These are phyloP conservation scores for Hydrolagus colliei DNA, from an alignment of 2,797 vertebrate species.

Conservation along the genomic window DNA sequence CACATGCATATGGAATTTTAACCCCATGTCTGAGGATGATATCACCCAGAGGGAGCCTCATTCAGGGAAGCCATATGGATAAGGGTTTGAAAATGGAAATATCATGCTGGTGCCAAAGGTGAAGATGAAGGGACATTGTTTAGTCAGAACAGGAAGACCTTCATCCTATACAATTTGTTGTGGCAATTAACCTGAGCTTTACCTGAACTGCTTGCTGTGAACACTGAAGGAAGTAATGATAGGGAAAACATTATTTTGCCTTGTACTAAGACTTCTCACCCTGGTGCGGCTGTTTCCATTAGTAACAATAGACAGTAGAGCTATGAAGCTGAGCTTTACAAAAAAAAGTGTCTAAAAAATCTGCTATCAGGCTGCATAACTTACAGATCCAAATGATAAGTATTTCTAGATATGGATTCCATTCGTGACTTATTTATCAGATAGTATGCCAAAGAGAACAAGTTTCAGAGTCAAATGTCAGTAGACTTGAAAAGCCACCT, in stretches of 20 bases:
- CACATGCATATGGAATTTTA: too few relatives aligned
- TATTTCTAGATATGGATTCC: not conserved
- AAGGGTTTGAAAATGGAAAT: not conserved
- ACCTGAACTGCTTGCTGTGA: not conserved
- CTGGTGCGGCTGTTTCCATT: not conserved
- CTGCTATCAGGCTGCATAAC: conserved; percentile 11
- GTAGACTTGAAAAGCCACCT: not conserved
- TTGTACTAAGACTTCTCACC: not conserved
- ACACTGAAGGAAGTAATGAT: not conserved
- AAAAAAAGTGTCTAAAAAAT: not conserved
- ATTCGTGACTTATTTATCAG: not conserved
- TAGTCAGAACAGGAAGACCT: not conserved
- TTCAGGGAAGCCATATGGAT: not conserved
- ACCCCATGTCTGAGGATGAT: too few relatives aligned
- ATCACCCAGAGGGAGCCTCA: too few relatives aligned
- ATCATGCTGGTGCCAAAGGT: not conserved
- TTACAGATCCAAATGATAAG: not conserved
- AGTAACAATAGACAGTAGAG: not conserved
- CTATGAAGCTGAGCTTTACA: not conserved
- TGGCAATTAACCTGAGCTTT: not conserved
- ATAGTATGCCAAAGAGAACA: not conserved
- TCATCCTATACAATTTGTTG: not conserved
- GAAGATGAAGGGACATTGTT: not conserved
- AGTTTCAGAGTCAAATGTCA: not conserved
- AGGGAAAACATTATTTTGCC: not conserved